Evolutionary conservation across 2,113 vertebrate genomes (phyloP).

Genomic region (Hydrolagus affinis): DNA sequence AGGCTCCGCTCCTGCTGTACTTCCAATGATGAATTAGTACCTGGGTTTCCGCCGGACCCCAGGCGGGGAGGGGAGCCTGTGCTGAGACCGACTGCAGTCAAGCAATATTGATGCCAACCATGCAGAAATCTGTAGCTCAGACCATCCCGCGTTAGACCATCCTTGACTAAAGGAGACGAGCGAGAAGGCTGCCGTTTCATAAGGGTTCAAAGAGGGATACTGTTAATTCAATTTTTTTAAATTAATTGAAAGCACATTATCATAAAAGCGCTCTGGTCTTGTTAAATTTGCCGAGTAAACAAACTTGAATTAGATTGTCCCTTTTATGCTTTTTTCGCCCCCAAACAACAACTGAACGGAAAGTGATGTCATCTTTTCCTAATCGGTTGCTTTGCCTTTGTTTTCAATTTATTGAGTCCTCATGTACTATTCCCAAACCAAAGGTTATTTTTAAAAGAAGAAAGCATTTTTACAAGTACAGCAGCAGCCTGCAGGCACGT

Average conservation of each 20-base stretch:
- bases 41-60: background rate
- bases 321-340: slow-evolving; percentile 14
- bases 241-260: background rate
- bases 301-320: background rate
- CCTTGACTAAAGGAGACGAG: background rate
- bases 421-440: background rate
- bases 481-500: background rate
- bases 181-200: background rate
- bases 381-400: background rate
- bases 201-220: background rate
- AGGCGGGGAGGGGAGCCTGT: background rate
- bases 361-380: slow-evolving; percentile 27
- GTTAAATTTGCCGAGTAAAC: background rate
- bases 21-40: background rate
- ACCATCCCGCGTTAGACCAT: background rate
- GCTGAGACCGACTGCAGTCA: background rate
- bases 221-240: background rate
- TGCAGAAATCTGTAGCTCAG: background rate
- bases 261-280: background rate
- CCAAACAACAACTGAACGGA: background rate
- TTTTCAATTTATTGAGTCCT: background rate
- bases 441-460: slow-evolving; percentile 13
- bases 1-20: no score
- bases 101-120: background rate
- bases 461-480: background rate